Evolutionary conservation across 2,888 invertebrate species (phyloP).

Genomic region (Zele albiditarsus): DNA sequence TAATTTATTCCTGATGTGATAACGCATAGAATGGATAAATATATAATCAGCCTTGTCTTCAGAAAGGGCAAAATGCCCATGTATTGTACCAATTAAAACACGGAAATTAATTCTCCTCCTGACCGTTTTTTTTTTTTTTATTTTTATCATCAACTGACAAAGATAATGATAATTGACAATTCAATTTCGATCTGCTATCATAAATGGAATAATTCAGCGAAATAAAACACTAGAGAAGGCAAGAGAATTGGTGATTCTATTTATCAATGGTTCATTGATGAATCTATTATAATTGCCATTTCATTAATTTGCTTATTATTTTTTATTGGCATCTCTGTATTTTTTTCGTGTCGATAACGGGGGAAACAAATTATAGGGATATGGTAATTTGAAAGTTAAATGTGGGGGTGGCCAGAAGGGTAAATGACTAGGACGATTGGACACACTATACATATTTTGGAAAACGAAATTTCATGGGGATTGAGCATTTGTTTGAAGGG

Average conservation of each 20-base stretch:
- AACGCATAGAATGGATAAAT: conserved; percentile 1
- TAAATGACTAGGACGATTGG: conserved; percentile 44
- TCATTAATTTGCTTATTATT: too few species aligned
- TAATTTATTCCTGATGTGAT: conserved; percentile 25
- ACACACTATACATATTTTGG: neutral
- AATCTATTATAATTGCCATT: neutral
- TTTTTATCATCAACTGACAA: neutral
- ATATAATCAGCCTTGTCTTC: neutral
- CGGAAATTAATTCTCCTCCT: neutral
- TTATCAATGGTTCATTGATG: neutral
- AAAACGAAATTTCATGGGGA: conserved; percentile 31
- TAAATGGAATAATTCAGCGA: neutral
- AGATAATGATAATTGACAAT: neutral
- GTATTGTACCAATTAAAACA: neutral
- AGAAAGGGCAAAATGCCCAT: conserved; percentile 30
- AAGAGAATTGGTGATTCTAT: neutral
- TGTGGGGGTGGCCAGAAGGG: conserved; percentile 12
- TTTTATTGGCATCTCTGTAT: too few species aligned
- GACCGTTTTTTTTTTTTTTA: neutral
- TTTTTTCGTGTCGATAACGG: neutral
- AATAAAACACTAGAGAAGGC: neutral
- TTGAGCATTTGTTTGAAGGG: conserved; percentile 35
- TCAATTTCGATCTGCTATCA: neutral
- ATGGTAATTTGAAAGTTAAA: neutral
- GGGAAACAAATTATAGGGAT: neutral